Percentiles rank a stretch among this genome's conserved stretches.
phyloP scores from a whole-genome alignment of 1,140 invertebrate species.

The Plectrocnemia conspersa region DNA sequence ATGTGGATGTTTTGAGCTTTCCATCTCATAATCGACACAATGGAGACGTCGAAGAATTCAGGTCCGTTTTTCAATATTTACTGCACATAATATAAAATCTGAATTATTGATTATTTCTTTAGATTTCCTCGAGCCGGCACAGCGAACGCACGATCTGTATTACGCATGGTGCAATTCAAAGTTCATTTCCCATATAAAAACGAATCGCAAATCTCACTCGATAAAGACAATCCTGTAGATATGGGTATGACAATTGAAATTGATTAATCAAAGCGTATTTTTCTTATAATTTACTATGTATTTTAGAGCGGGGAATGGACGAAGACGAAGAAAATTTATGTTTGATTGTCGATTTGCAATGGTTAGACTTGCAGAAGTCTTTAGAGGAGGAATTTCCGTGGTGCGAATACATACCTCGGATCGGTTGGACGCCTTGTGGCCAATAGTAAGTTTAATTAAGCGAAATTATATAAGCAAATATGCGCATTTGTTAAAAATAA shows the following conservation, averaged over 20 bases:
- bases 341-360: conserved; percentile 36
- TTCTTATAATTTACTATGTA: neutral
- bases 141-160: conserved; percentile 80
- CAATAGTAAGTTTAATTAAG: conserved; percentile 63
- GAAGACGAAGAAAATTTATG: conserved; percentile 6
- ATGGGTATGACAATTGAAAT: too few species aligned
- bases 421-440: conserved; percentile 88
- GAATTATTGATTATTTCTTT: conserved; percentile 13
- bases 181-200: conserved; percentile 39
- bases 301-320: neutral
- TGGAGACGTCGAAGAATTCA: conserved; percentile 81
- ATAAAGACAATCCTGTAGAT: too few species aligned
- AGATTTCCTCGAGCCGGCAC: conserved; percentile 89
- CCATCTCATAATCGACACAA: conserved; percentile 72
- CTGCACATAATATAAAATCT: neutral
- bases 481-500: conserved; percentile 8
- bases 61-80: conserved; percentile 35
- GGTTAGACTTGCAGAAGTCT: conserved; percentile 65
- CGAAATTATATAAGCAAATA: conserved; percentile 7
- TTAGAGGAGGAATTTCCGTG: conserved; percentile 78
- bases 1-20: conserved; percentile 88
- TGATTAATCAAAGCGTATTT: neutral
- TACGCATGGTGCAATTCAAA: conserved; percentile 85
- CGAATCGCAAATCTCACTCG: too few species aligned
- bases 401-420: conserved; percentile 90